phyloP scores from a whole-genome alignment of 2,888 invertebrate genomes.

The Zhengitettix transpicula region DNA sequence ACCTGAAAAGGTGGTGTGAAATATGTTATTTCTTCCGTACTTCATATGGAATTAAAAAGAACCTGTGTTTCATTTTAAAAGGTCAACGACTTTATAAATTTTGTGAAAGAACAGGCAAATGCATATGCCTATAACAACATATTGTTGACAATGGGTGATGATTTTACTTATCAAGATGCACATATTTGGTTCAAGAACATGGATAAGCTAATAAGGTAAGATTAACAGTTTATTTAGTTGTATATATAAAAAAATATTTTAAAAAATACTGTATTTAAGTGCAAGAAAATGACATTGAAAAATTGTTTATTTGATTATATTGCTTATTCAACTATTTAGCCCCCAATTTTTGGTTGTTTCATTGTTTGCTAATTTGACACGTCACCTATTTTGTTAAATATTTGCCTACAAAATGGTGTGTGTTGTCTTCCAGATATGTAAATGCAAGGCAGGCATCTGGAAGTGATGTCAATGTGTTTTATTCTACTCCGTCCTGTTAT shows the following conservation, averaged over 20 bases:
- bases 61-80: neutral
- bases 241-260: neutral
- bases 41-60: neutral
- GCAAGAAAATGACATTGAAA: no score
- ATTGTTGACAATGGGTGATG: conserved; percentile 84
- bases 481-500: conserved; percentile 77
- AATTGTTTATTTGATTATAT: no score
- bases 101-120: conserved; percentile 4
- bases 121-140: conserved; percentile 41
- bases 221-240: conserved; percentile 8
- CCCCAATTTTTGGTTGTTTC: no score
- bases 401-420: no score
- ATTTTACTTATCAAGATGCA: conserved; percentile 64
- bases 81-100: conserved; percentile 9
- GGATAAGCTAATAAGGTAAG: conserved; percentile 74
- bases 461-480: conserved; percentile 56
- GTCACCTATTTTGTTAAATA: no score
- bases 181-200: conserved; percentile 67
- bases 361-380: no score
- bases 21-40: neutral
- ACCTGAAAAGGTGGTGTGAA: neutral
- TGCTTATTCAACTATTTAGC: no score
- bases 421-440: conserved; percentile 27
- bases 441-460: conserved; percentile 41
- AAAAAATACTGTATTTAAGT: neutral